These are phyloP conservation scores for Odontesthes bonariensis DNA, from an alignment of 2,113 vertebrate species.

Conservation along the genomic window DNA sequence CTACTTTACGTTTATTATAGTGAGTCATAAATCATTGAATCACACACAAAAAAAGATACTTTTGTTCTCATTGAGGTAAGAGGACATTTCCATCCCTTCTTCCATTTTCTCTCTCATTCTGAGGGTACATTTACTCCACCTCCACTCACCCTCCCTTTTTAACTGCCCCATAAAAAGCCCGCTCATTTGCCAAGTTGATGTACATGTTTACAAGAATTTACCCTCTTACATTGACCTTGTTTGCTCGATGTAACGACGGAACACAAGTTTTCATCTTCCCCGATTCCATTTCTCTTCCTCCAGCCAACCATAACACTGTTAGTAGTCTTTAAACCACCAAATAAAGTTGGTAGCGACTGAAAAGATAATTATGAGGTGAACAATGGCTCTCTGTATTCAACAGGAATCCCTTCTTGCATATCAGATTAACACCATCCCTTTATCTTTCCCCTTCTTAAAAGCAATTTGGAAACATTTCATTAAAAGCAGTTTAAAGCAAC, in stretches of 20 bases:
- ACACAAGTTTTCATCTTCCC: not conserved
- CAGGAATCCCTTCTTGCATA: conserved; percentile 14
- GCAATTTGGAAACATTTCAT: conserved; percentile 15
- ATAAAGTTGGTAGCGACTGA: conserved; percentile 7
- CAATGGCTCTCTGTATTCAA: conserved; percentile 14
- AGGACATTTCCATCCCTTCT: conserved; percentile 16
- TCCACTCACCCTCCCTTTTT: conserved; percentile 25
- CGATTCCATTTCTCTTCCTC: not conserved
- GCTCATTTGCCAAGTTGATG: conserved; percentile 20
- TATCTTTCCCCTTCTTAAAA: conserved; percentile 4
- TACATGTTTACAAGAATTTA: not conserved
- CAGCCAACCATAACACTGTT: not conserved
- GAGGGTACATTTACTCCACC: conserved; percentile 10
- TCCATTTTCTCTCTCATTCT: not conserved
- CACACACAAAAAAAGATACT: conserved; percentile 39
- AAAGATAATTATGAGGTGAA: conserved; percentile 1
- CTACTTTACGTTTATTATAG: not conserved
- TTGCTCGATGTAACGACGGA: not conserved
- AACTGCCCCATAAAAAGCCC: conserved; percentile 10
- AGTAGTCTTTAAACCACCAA: not conserved
- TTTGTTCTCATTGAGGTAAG: conserved; percentile 20
- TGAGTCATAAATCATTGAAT: conserved; percentile 35
- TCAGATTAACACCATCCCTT: conserved; percentile 1
- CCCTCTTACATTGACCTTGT: not conserved
- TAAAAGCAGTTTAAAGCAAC: conserved; percentile 3